A percentile compares a stretch with the other conserved stretches of the same genome.
Conservation (phyloP, 2,113 vertebrate genomes). For the Calonectris borealis region DNA sequence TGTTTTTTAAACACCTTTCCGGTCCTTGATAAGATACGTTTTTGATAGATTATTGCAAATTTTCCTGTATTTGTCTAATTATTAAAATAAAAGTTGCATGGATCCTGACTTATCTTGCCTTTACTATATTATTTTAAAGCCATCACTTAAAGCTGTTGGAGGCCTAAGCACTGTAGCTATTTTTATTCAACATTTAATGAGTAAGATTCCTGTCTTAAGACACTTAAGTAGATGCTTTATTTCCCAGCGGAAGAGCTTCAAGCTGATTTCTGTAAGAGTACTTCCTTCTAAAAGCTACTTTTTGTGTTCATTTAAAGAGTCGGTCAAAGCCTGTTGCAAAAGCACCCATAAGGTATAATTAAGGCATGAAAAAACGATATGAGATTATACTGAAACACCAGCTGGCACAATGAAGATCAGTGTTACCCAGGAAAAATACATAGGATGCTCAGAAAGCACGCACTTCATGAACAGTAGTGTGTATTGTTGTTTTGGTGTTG, state of each 20-base stretch:
- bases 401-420: not conserved
- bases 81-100: slow-evolving; percentile 76
- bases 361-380: not conserved
- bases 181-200: not conserved
- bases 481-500: not conserved
- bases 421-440: not conserved
- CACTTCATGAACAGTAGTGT: not conserved
- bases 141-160: not conserved
- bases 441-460: not conserved
- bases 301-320: not conserved
- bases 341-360: not conserved
- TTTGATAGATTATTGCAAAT: slow-evolving; percentile 74
- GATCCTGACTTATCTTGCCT: slow-evolving; percentile 3
- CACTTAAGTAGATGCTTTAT: not conserved
- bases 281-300: not conserved
- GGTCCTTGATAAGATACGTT: slow-evolving; percentile 66
- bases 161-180: not conserved
- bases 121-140: slow-evolving; percentile 19
- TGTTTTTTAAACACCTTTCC: slow-evolving; percentile 72
- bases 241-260: not conserved
- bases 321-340: not conserved
- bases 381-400: not conserved
- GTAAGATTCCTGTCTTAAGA: not conserved
- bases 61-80: slow-evolving; percentile 71
- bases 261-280: not conserved